Conservation (phyloP, 2,797 vertebrate genomes). For the Notamacropus eugenii region DNA sequence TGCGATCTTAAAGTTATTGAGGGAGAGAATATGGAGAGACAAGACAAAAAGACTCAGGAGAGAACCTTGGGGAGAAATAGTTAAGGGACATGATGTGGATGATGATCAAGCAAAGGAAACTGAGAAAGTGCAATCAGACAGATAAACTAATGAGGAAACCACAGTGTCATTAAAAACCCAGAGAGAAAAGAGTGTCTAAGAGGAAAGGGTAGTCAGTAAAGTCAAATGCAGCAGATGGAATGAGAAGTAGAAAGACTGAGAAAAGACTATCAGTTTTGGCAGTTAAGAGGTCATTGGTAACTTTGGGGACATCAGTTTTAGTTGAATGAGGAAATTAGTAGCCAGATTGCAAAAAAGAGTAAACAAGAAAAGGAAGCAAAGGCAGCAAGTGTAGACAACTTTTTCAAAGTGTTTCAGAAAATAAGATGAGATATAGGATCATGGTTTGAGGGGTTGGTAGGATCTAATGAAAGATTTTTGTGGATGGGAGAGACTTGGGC, state of each 20-base stretch:
- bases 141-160: neutral
- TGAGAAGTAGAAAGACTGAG: neutral
- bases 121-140: neutral
- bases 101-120: neutral
- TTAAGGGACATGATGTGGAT: neutral
- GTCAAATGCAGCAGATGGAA: neutral
- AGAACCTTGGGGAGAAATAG: neutral
- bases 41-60: neutral
- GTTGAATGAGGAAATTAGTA: neutral
- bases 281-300: neutral
- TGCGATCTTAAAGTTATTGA: no score
- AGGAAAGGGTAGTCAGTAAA: neutral
- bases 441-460: no score
- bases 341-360: neutral
- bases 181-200: neutral
- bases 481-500: no score
- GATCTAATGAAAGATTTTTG: no score
- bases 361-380: neutral
- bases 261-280: neutral
- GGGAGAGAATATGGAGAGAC: neutral
- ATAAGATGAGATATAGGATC: no score
- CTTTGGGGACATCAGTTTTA: neutral
- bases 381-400: neutral
- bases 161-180: neutral
- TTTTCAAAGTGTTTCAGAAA: no score